Evolutionary conservation across 1,140 invertebrate species (phyloP).

Genomic region (Anoplolepis gracilipes): DNA sequence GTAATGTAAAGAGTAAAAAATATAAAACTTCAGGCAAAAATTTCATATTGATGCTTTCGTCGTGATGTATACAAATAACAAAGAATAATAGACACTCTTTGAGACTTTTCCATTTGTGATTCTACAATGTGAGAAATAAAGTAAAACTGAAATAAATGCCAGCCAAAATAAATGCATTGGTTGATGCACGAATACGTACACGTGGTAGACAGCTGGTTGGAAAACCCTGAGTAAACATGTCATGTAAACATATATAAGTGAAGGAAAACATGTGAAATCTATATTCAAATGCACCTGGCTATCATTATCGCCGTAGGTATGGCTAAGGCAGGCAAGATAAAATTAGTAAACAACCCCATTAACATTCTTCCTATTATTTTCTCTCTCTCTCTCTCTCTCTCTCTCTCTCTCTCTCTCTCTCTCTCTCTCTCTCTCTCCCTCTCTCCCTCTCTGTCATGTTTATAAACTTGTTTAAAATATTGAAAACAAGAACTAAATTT

Average conservation of each 20-base stretch:
- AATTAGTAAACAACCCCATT: not conserved
- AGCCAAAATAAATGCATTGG: conserved; percentile 33
- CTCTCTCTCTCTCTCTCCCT: no score
- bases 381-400: no score
- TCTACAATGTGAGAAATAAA: conserved; percentile 6
- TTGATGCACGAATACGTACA: conserved; percentile 32
- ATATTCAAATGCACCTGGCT: conserved; percentile 39
- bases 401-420: no score
- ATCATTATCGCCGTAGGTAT: conserved; percentile 24
- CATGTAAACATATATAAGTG: conserved; percentile 39
- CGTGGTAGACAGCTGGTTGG: conserved; percentile 34
- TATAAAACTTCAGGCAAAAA: not conserved
- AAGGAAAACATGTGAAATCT: conserved; percentile 23
- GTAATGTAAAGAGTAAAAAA: not conserved
- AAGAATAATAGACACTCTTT: not conserved
- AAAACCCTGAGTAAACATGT: conserved; percentile 23
- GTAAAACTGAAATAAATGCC: conserved; percentile 5
- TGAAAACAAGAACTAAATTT: not conserved
- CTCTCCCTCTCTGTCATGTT: no score
- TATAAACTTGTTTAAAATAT: not conserved
- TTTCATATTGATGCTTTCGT: not conserved
- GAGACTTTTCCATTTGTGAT: not conserved
- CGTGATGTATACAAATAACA: not conserved
- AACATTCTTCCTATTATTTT: not conserved
- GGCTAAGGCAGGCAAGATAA: not conserved